A percentile compares a stretch with the other conserved stretches of the same genome.
phyloP scores from a whole-genome alignment of 2,888 invertebrate species.

The Tachina lurida region DNA sequence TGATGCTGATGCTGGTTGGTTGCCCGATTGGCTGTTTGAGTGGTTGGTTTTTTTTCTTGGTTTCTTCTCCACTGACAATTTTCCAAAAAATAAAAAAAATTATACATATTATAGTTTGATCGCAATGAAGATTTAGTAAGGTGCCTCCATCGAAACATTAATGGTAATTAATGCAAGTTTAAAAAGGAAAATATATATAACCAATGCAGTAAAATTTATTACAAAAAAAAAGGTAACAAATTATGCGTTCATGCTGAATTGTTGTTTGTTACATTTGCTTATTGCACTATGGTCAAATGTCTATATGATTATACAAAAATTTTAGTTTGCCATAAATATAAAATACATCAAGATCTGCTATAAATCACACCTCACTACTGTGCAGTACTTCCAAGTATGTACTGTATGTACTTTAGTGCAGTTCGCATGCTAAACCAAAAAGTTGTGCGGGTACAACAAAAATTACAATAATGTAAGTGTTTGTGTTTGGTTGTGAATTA shows the following conservation, averaged over 20 bases:
- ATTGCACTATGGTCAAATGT: constrained; percentile 9
- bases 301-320: background rate
- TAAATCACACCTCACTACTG: too few species aligned
- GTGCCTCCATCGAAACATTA: constrained; percentile 63
- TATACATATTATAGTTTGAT: constrained; percentile 33
- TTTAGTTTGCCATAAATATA: background rate
- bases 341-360: background rate
- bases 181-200: constrained; percentile 8
- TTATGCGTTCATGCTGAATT: constrained; percentile 51
- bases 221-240: constrained; percentile 44
- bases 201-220: constrained; percentile 17
- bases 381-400: too few species aligned
- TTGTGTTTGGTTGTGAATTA: too few species aligned
- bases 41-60: background rate
- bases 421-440: too few species aligned
- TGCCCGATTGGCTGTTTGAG: constrained; percentile 1
- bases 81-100: constrained; percentile 18
- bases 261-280: constrained; percentile 15
- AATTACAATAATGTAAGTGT: too few species aligned
- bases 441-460: too few species aligned
- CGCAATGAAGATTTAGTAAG: constrained; percentile 58
- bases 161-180: constrained; percentile 67
- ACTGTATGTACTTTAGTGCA: too few species aligned
- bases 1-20: constrained; percentile 33
- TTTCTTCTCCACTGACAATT: constrained; percentile 15